These are phyloP conservation scores for Cyclina sinensis DNA, from an alignment of 1,140 invertebrate genomes.

Conservation along the genomic window DNA sequence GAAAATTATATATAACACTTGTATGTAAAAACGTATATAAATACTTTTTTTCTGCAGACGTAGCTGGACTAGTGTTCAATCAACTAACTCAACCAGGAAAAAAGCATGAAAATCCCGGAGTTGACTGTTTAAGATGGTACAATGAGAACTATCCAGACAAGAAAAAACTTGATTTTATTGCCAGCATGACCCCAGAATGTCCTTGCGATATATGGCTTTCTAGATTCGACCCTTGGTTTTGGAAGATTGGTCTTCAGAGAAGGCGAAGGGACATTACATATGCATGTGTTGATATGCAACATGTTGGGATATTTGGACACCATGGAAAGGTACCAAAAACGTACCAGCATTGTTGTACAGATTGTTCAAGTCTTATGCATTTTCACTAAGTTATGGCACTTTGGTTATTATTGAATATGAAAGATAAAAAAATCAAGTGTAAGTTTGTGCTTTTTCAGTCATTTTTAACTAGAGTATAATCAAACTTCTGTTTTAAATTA, in stretches of 20 bases:
- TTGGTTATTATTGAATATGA: too few species aligned
- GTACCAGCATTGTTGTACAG: too few species aligned
- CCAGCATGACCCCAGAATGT: not conserved
- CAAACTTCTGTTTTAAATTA: too few species aligned
- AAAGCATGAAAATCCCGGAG: not conserved
- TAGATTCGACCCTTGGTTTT: slow-evolving; percentile 33
- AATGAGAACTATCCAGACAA: slow-evolving; percentile 5
- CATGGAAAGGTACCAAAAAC: not conserved
- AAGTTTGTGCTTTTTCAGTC: too few species aligned
- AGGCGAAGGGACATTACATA: not conserved
- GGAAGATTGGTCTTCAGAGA: not conserved
- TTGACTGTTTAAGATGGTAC: slow-evolving; percentile 40
- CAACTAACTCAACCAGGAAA: not conserved
- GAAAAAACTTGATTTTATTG: not conserved
- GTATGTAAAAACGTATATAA: too few species aligned
- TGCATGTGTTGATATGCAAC: slow-evolving; percentile 7
- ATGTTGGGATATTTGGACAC: not conserved
- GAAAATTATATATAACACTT: too few species aligned
- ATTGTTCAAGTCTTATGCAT: too few species aligned
- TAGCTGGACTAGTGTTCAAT: not conserved
- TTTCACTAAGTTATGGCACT: too few species aligned
- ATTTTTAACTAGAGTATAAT: too few species aligned
- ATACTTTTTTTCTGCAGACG: not conserved
- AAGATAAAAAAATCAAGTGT: too few species aligned
- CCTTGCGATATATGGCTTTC: slow-evolving; percentile 20